Evolutionary conservation across 2,888 invertebrate species (phyloP).

Genomic region (Gastrophysa polygoni): DNA sequence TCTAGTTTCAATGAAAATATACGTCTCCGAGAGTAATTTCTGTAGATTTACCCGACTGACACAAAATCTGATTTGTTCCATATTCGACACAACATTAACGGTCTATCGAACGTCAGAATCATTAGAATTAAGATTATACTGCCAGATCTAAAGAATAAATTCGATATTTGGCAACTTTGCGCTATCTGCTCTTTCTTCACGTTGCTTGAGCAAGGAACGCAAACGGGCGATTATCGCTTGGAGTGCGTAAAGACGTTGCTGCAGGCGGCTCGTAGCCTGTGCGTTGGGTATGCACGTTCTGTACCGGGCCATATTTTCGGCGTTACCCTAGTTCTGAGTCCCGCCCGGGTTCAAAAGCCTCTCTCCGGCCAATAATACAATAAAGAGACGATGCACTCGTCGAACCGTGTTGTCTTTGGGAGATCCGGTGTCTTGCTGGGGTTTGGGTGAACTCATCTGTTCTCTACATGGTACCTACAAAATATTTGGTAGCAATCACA

Average conservation of each 20-base stretch:
- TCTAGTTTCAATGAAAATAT: no score
- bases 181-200: no score
- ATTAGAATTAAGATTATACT: no score
- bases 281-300: conserved; percentile 44
- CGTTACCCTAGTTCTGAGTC: conserved; percentile 52
- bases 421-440: conserved; percentile 10
- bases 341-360: conserved; percentile 39
- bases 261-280: not conserved
- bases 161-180: no score
- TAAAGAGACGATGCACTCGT: conserved; percentile 11
- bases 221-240: not conserved
- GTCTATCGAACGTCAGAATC: no score
- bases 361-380: conserved; percentile 3
- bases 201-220: not conserved
- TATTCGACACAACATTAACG: no score
- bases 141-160: no score
- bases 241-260: not conserved
- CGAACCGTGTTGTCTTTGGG: conserved; percentile 14
- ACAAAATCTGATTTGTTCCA: no score
- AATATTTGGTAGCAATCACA: no score
- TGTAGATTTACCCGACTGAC: no score
- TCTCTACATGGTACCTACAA: not conserved
- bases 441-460: not conserved
- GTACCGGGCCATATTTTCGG: conserved; percentile 50
- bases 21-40: no score